Evolutionary conservation across 2,113 vertebrate species (phyloP).

Genomic region (Arenaria interpres): DNA sequence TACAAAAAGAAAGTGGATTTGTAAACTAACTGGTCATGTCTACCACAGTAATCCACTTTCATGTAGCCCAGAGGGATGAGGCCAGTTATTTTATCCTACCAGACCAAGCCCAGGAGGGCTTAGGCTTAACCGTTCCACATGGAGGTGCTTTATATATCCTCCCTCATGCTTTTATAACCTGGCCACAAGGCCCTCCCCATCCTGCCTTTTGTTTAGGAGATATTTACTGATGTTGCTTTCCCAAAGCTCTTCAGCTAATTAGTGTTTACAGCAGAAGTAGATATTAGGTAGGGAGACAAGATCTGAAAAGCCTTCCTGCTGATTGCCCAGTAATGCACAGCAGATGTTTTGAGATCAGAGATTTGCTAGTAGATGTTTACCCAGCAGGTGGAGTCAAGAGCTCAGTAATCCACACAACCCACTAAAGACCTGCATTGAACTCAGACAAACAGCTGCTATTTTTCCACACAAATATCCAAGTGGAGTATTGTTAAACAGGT

Average conservation of each 20-base stretch:
- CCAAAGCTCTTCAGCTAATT: background rate
- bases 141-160: background rate
- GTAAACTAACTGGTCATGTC: background rate
- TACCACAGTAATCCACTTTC: background rate
- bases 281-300: background rate
- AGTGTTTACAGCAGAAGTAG: background rate
- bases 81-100: background rate
- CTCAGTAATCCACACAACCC: constrained; percentile 3
- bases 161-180: background rate
- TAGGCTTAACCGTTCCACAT: background rate
- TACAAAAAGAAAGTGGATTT: background rate
- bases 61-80: background rate
- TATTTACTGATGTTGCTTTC: background rate
- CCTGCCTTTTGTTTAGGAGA: background rate
- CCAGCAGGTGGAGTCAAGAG: constrained; percentile 67
- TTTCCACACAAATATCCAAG: background rate
- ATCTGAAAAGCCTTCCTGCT: background rate
- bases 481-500: background rate
- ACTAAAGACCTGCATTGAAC: background rate
- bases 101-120: background rate
- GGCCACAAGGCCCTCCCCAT: background rate
- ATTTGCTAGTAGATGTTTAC: background rate
- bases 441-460: background rate
- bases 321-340: background rate
- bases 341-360: background rate